A percentile compares a stretch with the other conserved stretches of the same genome.
phyloP scores from a whole-genome alignment of 2,888 invertebrate species.

The Petrolisthes manimaculis region DNA sequence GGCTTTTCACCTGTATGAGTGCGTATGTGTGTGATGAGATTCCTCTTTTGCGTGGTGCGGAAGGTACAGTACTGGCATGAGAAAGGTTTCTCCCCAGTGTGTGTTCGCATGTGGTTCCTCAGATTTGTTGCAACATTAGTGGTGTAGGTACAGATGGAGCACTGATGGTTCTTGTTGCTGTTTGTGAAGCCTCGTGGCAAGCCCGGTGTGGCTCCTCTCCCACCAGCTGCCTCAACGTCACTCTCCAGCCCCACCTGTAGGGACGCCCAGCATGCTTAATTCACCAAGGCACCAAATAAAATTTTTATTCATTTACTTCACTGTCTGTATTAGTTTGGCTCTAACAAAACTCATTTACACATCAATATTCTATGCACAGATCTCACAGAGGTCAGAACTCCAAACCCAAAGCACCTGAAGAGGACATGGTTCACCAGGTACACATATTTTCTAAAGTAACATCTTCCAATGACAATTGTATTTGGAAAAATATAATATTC shows the following conservation, averaged over 20 bases:
- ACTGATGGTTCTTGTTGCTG: slow-evolving; percentile 53
- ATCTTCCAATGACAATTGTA: too few relatives aligned
- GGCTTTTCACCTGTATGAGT: slow-evolving; percentile 57
- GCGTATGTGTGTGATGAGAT: slow-evolving; percentile 54
- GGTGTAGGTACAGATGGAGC: slow-evolving; percentile 54
- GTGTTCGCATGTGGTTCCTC: slow-evolving; percentile 59
- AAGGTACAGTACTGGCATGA: slow-evolving; percentile 49
- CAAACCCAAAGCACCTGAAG: too few relatives aligned
- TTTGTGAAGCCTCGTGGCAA: slow-evolving; percentile 36
- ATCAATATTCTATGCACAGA: too few relatives aligned
- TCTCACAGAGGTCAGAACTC: too few relatives aligned
- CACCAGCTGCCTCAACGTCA: slow-evolving; percentile 40
- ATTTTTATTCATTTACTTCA: too few relatives aligned
- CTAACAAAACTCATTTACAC: too few relatives aligned
- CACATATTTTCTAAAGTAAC: too few relatives aligned
- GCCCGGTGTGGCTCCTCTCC: slow-evolving; percentile 22
- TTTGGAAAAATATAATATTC: too few relatives aligned
- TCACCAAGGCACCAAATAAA: slow-evolving; percentile 4
- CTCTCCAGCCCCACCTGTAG: slow-evolving; percentile 60
- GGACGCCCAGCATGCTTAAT: slow-evolving; percentile 33
- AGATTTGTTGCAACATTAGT: slow-evolving; percentile 54
- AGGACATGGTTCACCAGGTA: too few relatives aligned
- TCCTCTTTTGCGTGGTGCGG: slow-evolving; percentile 54
- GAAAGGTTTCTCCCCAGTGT: slow-evolving; percentile 55
- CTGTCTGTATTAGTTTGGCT: too few relatives aligned